Evolutionary conservation across 2,888 invertebrate species (phyloP), one percentile per base, ranked within the genome.

Genomic region (Leptura quadrifasciata): DNA sequence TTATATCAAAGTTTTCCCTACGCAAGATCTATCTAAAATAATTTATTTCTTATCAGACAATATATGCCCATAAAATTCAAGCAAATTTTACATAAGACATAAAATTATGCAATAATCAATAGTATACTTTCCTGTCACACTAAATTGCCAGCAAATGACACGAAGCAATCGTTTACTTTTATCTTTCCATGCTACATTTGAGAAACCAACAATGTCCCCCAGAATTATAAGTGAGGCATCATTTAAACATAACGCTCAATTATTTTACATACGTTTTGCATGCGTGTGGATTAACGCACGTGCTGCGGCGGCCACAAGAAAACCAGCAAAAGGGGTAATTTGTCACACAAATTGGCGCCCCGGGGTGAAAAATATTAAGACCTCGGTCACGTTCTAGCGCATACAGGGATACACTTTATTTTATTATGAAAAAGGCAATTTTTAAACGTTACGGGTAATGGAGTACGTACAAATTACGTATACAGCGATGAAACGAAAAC

Each of bases 161-260:
- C 35, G 20, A 58, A 47, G 47, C 27, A 24, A 21, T n/a, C 58
- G 60, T 27, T 73, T 35, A 54, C 69, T 74, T 74, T 74, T 61
- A 74, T 74, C 61, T 75, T 58, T 55, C 47, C 69, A 70, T 58
- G 70, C 74, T 57, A 61, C 24, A 70, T 70, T 70, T 58, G 47
- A 55, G 17, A 72, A 58, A 72, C 27, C 47, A 47, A 24, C 20
- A 31, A 54, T 24, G 20, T 27, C 18, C 57, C 71, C 63, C 68
- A 71, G 64, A 68, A 74, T 63, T 71, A 74, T 72, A 74, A 78
- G 79, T 79, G 79, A 74, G 74, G 73, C 82, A 73, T 82, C 77
- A 80, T 87, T 87, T 86, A 86, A 87, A 85, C 69, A 74, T 85
- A 84, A 86, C 86, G 86, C 87, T 86, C 88, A 88, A 87, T 88